These are phyloP conservation scores for Lycia hirtaria DNA, from an alignment of 2,888 invertebrate genomes.

Conservation along the genomic window DNA sequence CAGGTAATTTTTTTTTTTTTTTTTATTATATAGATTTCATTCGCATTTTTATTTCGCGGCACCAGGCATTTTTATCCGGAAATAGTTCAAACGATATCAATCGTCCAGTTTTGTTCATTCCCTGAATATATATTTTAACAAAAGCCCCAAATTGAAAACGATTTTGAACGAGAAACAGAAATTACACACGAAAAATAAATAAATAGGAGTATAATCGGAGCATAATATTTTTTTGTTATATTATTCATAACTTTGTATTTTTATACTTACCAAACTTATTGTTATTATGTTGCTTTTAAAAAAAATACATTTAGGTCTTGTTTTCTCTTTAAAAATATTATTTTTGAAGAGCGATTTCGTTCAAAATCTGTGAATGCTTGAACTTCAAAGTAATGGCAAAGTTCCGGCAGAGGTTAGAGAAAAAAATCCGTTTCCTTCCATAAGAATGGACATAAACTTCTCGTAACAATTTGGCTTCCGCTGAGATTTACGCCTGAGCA, in stretches of 20 bases:
- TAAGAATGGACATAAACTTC: constrained; percentile 31
- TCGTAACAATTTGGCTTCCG: constrained; percentile 30
- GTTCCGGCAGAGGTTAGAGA: constrained; percentile 29
- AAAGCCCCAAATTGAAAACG: too few relatives aligned
- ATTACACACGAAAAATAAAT: too few relatives aligned
- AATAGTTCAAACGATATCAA: constrained; percentile 53
- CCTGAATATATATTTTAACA: too few relatives aligned
- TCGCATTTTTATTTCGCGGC: constrained; percentile 51
- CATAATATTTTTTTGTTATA: too few relatives aligned
- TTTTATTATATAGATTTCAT: constrained; percentile 43
- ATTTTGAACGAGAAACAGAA: too few relatives aligned
- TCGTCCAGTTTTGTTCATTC: constrained; percentile 39
- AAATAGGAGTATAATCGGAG: too few relatives aligned
- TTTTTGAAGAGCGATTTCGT: background rate
- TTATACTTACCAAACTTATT: too few relatives aligned
- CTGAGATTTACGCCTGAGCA: constrained; percentile 26
- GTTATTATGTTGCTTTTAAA: too few relatives aligned
- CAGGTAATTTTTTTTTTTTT: too few relatives aligned
- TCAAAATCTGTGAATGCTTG: background rate
- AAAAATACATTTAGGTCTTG: background rate
- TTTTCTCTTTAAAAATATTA: background rate
- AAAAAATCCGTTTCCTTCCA: constrained; percentile 22
- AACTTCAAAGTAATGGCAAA: constrained; percentile 23
- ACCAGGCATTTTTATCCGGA: constrained; percentile 54
- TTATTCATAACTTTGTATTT: too few relatives aligned